phyloP scores from a whole-genome alignment of 1,140 invertebrate genomes.

The Araneus ventricosus region DNA sequence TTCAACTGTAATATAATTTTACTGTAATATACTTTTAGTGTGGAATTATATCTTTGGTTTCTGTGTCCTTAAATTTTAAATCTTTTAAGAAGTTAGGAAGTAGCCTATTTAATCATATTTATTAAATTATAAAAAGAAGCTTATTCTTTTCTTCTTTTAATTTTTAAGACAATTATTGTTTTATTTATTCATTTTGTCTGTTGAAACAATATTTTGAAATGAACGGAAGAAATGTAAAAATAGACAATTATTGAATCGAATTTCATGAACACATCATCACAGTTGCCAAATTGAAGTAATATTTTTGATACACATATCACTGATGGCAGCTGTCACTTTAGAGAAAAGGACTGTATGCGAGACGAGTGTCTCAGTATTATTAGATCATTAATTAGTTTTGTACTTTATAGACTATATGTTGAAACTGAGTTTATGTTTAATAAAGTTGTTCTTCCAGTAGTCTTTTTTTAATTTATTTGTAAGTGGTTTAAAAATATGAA shows the following conservation, averaged over 20 bases:
- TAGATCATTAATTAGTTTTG: constrained; percentile 42
- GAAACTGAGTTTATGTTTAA: constrained; percentile 43
- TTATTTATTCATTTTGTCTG: too few species aligned
- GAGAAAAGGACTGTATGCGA: neutral
- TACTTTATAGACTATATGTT: constrained; percentile 51
- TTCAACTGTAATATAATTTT: too few species aligned
- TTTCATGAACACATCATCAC: constrained; percentile 20
- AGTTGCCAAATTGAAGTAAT: constrained; percentile 57
- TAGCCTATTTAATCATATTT: neutral
- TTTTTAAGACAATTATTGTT: too few species aligned
- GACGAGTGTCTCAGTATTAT: constrained; percentile 44
- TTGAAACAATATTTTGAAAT: too few species aligned
- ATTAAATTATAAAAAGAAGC: neutral
- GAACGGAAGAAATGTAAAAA: neutral
- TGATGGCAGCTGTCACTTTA: constrained; percentile 57
- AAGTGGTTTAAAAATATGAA: too few species aligned
- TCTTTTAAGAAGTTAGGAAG: neutral
- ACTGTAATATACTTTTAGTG: too few species aligned
- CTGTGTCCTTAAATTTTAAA: too few species aligned
- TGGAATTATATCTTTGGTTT: too few species aligned
- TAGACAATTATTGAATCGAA: neutral
- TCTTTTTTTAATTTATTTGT: neutral
- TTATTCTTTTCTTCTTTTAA: neutral
- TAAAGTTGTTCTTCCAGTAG: constrained; percentile 51
- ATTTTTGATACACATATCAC: constrained; percentile 64